Evolutionary conservation across 2,888 invertebrate genomes (phyloP), one percentile per base, ranked within the genome.

Genomic region (Agrotis puta): DNA sequence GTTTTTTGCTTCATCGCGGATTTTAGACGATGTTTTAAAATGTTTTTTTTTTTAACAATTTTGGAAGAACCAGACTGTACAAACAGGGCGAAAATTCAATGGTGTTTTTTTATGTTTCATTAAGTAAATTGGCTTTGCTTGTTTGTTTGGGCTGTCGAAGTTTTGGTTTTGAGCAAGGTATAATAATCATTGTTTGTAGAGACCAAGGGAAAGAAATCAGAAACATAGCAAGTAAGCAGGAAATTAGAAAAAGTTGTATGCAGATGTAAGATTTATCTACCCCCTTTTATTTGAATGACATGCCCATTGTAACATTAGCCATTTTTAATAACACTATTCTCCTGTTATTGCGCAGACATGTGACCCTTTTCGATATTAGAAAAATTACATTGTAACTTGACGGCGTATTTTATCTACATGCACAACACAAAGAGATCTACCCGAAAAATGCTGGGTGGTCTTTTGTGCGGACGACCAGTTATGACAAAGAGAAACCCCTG

Each of bases 401-500:
- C 90, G 91, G 91, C 88, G 90, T 89, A 91, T 92, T 92, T 92
- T 91, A 91, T 92, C 89, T 91, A 90, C 89, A 90, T 89, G 87
- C 83, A 88, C 84, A 88, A 89, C 87, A 92, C 92, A 94, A 94
- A 93, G 92, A 89, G 87, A 85, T 85, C 86, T 90, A 87, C 87
- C 79, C 83, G 64, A 89, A 92, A 91, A 93, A 94, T 91, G 91
- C 85, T 92, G 90, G 89, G 90, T 92, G 90, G 90, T 92, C 94
- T 91, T 94, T 94, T 95, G 93, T 94, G 89, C 87, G 79, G 88
- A 85, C 90, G 92, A 94, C 94, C 94, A 94, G 95, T 95, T 94
- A 92, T 93, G 91, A 95, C 94, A 95, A 95, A 94, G 94, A 92
- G 92, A 90, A 91, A 92, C 94, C 92, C 91, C 89, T 39, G 90